A percentile compares a stretch with the other conserved stretches of the same genome.
phyloP scores from a whole-genome alignment of 2,797 vertebrate genomes.

The Liparis tanakae region DNA sequence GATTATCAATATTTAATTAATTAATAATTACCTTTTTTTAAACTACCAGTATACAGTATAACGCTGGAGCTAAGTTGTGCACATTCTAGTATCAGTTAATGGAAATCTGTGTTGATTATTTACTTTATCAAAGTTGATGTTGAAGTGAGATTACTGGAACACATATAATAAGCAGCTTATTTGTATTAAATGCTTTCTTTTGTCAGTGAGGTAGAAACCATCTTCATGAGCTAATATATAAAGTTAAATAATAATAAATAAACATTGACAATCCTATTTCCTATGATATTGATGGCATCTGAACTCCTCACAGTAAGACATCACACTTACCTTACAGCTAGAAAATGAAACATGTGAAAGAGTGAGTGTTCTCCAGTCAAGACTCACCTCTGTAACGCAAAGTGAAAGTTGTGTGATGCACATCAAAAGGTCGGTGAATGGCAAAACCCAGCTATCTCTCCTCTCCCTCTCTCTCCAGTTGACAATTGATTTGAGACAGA shows the following conservation, averaged over 20 bases:
- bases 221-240: not conserved
- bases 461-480: conserved; percentile 13
- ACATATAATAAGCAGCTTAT: not conserved
- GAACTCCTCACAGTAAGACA: not conserved
- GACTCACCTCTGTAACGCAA: conserved; percentile 57
- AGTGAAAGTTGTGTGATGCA: conserved; percentile 8
- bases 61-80: not conserved
- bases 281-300: not conserved
- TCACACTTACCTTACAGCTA: not conserved
- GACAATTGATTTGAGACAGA: conserved; percentile 12
- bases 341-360: not conserved
- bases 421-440: conserved; percentile 19
- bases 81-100: not conserved
- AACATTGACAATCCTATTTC: not conserved
- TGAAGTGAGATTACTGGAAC: conserved; percentile 18
- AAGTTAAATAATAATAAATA: not conserved
- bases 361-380: not conserved
- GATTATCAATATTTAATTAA: not conserved
- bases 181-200: conserved; percentile 14
- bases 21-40: no score
- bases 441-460: conserved; percentile 1
- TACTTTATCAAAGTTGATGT: conserved; percentile 14
- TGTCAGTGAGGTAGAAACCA: not conserved
- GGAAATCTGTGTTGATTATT: not conserved
- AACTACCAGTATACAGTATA: not conserved